Evolutionary conservation across 2,113 vertebrate genomes (phyloP).

Genomic region (Platysteira castanea): DNA sequence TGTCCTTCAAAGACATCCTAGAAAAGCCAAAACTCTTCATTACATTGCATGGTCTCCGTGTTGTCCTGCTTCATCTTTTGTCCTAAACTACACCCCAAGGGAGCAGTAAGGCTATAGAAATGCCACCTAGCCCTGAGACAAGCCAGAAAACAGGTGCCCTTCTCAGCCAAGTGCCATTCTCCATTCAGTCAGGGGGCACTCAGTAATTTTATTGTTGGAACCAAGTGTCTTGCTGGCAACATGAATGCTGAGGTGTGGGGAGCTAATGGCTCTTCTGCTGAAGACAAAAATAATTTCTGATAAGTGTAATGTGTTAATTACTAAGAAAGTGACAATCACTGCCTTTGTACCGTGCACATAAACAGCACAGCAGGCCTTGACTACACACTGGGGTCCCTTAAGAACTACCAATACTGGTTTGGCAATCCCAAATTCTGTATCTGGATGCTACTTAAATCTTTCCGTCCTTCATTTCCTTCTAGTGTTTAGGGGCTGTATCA

Average conservation of each 20-base stretch:
- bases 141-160: not conserved
- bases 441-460: not conserved
- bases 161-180: not conserved
- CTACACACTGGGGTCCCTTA: not conserved
- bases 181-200: not conserved
- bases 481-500: not conserved
- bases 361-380: not conserved
- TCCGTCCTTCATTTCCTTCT: not conserved
- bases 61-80: not conserved
- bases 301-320: not conserved
- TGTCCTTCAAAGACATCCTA: not conserved
- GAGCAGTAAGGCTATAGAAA: not conserved
- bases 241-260: not conserved
- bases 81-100: not conserved
- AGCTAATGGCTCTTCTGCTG: not conserved
- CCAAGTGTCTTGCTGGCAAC: not conserved
- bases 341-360: not conserved
- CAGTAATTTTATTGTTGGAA: not conserved
- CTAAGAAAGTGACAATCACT: not conserved
- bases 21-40: not conserved
- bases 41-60: not conserved
- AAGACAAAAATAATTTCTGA: not conserved
- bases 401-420: not conserved
- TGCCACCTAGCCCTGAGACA: not conserved
- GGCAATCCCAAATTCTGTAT: not conserved